Conservation (phyloP, 2,113 vertebrate species). For the Opisthocomus hoazin region DNA sequence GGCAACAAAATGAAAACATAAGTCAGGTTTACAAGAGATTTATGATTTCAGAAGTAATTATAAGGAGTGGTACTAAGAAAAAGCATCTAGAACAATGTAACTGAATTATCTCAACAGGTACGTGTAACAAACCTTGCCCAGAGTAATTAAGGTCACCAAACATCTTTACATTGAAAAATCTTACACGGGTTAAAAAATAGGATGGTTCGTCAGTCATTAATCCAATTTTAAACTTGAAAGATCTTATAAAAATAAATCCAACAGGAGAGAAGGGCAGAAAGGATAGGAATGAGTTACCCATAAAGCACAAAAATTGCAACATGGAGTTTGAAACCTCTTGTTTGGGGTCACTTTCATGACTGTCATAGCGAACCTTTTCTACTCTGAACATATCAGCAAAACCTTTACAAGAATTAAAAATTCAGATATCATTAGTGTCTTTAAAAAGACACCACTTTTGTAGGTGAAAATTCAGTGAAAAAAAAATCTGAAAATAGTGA, state of each 20-base stretch:
- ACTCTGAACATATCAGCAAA: neutral
- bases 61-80: neutral
- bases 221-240: neutral
- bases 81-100: neutral
- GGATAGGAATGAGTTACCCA: neutral
- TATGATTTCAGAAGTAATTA: constrained; percentile 1
- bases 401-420: neutral
- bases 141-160: neutral
- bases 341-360: neutral
- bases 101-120: neutral
- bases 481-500: neutral
- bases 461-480: neutral
- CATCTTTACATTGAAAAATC: neutral
- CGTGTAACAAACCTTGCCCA: neutral
- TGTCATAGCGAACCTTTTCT: neutral
- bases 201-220: neutral
- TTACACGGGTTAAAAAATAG: neutral
- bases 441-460: neutral
- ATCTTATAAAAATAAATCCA: neutral
- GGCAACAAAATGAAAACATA: neutral
- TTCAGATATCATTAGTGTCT: neutral
- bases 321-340: neutral
- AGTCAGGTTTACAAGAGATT: neutral
- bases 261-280: neutral
- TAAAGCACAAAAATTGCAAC: neutral